A percentile compares a stretch with the other conserved stretches of the same genome.
Evolutionary conservation across 2,113 vertebrate species (phyloP).

Genomic region (Siniperca knerii): DNA sequence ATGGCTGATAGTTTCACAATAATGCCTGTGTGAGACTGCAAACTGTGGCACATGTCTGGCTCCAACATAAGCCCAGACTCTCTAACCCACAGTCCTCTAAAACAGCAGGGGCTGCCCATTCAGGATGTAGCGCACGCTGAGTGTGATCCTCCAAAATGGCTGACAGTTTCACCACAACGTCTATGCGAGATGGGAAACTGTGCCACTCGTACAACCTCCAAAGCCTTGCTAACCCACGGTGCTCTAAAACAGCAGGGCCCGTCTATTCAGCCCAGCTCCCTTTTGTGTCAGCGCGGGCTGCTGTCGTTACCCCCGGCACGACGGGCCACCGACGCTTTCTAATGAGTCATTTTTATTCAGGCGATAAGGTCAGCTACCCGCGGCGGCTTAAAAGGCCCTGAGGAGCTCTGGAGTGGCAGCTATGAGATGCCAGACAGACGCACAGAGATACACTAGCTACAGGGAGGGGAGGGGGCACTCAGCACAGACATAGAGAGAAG

Average conservation of each 20-base stretch:
- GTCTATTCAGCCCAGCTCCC: slow-evolving; percentile 70
- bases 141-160: slow-evolving; percentile 80
- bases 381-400: slow-evolving; percentile 79
- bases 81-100: slow-evolving; percentile 69
- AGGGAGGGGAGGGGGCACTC: slow-evolving; percentile 34
- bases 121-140: slow-evolving; percentile 74
- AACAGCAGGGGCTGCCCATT: slow-evolving; percentile 74
- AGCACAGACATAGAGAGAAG: slow-evolving; percentile 7
- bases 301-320: slow-evolving; percentile 77
- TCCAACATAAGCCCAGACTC: slow-evolving; percentile 51
- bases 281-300: slow-evolving; percentile 76
- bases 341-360: slow-evolving; percentile 83
- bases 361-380: slow-evolving; percentile 82
- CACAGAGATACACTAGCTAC: slow-evolving; percentile 46
- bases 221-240: slow-evolving; percentile 65
- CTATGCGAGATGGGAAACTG: slow-evolving; percentile 65
- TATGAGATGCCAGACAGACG: slow-evolving; percentile 71
- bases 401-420: slow-evolving; percentile 74
- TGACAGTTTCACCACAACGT: slow-evolving; percentile 72
- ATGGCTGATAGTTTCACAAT: slow-evolving; percentile 52
- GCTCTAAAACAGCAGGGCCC: slow-evolving; percentile 77
- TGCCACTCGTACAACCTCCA: slow-evolving; percentile 53
- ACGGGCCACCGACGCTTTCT: slow-evolving; percentile 69
- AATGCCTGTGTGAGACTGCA: slow-evolving; percentile 16
- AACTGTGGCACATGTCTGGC: slow-evolving; percentile 58